These are phyloP conservation scores for Aphis gossypii DNA, from an alignment of 1,140 invertebrate species.

Conservation along the genomic window DNA sequence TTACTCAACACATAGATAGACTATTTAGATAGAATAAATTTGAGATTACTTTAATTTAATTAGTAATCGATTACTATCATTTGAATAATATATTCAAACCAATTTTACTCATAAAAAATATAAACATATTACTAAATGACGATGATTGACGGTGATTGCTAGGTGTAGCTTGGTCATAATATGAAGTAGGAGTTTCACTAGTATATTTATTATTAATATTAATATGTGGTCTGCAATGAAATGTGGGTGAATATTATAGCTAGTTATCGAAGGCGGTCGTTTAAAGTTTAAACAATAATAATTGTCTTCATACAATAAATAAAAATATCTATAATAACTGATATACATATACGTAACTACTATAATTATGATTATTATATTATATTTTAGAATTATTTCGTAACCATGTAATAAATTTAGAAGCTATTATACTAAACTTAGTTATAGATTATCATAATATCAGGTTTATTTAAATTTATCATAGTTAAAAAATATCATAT, in stretches of 20 bases:
- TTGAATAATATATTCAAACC: background rate
- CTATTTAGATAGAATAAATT: background rate
- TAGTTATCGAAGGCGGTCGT: background rate
- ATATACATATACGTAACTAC: background rate
- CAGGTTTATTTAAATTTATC: slow-evolving; percentile 1
- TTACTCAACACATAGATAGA: background rate
- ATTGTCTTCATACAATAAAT: background rate
- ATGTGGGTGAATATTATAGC: slow-evolving; percentile 12
- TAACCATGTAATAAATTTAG: background rate
- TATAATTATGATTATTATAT: background rate
- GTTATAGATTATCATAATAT: slow-evolving; percentile 11
- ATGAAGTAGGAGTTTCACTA: slow-evolving; percentile 22
- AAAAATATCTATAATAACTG: background rate
- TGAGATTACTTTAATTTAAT: background rate
- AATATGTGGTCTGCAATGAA: background rate
- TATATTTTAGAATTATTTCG: slow-evolving; percentile 7
- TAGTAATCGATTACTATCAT: background rate
- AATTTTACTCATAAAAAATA: background rate
- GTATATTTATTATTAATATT: slow-evolving; percentile 21
- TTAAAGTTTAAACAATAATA: background rate
- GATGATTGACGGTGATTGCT: background rate
- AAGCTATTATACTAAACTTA: slow-evolving; percentile 1
- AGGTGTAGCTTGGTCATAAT: background rate
- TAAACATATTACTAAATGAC: background rate
- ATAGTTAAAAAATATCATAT: background rate